Evolutionary conservation across 2,888 invertebrate genomes (phyloP), one percentile per base, ranked within the genome.

Genomic region (Beris chalybata): DNA sequence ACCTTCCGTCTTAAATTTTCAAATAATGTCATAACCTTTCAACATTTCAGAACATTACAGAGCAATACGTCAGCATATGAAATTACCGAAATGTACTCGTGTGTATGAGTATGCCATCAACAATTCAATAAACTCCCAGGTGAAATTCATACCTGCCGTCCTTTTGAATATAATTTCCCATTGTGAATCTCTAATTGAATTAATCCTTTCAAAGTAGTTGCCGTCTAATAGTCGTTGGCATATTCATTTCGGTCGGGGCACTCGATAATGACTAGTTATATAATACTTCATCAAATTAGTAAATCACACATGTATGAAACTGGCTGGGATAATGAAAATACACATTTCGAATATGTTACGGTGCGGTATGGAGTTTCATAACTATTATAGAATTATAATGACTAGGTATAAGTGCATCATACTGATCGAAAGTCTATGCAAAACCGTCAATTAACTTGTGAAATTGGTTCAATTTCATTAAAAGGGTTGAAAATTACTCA

Each of bases 201-300:
- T 61, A 61, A 61, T 52, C 61, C 61, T 61, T 61, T 61, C 13
- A 61, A 56, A 61, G 52, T 12, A 13, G 52, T 61, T 44, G 52
- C 52, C 50, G 61, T 50, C 61, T 61, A 61, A 61, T 61, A 29
- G 61, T 43, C 38, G 50, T 6, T 48, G 58, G 31, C 22, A 48
- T 47, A 59, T 61, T 50, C 61, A 22, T 61, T 15, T 52, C 15
- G 38, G 47, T 22, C 22, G 31, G 38, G 43, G 15, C 50, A 29
- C 54, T 22, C 52, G 29, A 50, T 65, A 68, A 68, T 68, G 31
- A 68, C 66, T 58, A 55, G 68, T 68, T 66, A 64, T 61, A 63
- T 47, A 63, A 66, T 68, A 68, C 57, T 63, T 61, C 66, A 65
- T 45, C 65, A 65, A 65, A 65, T 65, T 65, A 65, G 56, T 56